Evolutionary conservation across 2,797 vertebrate species (phyloP).

Genomic region (Thalassophryne amazonica): DNA sequence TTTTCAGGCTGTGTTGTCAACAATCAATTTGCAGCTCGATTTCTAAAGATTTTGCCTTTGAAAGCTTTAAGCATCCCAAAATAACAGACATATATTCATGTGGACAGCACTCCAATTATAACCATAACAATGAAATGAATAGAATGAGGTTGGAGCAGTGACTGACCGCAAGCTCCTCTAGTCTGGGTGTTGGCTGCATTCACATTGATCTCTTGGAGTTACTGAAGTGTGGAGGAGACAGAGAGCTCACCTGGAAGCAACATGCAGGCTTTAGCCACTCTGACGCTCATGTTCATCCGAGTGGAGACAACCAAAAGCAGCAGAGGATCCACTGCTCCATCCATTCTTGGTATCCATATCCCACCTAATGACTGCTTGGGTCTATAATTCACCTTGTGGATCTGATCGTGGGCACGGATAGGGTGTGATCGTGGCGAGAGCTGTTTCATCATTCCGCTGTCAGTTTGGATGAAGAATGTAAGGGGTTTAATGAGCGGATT

Average conservation of each 20-base stretch:
- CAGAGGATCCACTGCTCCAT: conserved; percentile 61
- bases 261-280: conserved; percentile 41
- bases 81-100: conserved; percentile 1
- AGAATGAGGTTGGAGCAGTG: background rate
- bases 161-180: background rate
- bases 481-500: conserved; percentile 62
- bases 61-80: conserved; percentile 22
- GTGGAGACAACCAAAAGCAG: conserved; percentile 57
- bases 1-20: conserved; percentile 42
- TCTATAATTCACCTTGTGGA: conserved; percentile 62
- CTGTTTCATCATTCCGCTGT: conserved; percentile 11
- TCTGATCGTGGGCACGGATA: conserved; percentile 37
- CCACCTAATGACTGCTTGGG: conserved; percentile 64
- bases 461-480: conserved; percentile 32
- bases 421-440: conserved; percentile 26
- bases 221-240: conserved; percentile 30
- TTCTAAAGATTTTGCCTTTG: conserved; percentile 26
- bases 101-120: background rate
- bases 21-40: conserved; percentile 41
- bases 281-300: conserved; percentile 61
- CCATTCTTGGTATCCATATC: conserved; percentile 71
- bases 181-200: conserved; percentile 5
- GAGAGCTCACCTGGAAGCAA: conserved; percentile 72
- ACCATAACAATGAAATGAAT: background rate
- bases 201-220: conserved; percentile 43